Base-by-base conservation (phyloP, 2,888 invertebrate species). In the Amblyjoppa fuscipennis region DNA sequence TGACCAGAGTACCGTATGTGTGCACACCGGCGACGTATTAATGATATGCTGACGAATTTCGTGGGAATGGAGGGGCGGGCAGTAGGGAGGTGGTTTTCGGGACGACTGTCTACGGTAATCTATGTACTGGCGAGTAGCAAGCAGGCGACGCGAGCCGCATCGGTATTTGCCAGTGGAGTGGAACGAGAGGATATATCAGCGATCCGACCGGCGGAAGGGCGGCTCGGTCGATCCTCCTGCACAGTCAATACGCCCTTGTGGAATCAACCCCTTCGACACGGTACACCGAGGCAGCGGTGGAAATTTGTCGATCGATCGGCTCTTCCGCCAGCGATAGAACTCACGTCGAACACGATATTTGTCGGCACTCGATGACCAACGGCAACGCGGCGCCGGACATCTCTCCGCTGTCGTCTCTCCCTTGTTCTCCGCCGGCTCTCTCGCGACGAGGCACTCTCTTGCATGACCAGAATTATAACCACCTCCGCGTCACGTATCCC, bases 1-100 rank as follows among this genome's bases (percentile, higher is more conserved):
- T 64, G 68, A 68, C 56, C 51, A 11, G 28, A 61, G 53, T 69
- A 38, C 34, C 5, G 6, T 45, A 59, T 41, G 25, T 74, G 61
- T 84, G 56, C 9, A 41, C n/a, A 56, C 28, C 66, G 41, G 80
- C 76, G 64, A 49, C 76, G 70, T 69, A 84, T 87, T 83, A 84
- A 87, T 87, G 83, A 84, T 84, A 87, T 84, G 84, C 84, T 77
- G 80, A 84, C 83, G 77, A 84, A 87, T 84, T 87, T 87, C 64
- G 20, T 1, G 56, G 38, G 68, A 45, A 28, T 51, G 20, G 20
- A 3, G 4, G 41, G 20, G 25, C 45, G 41, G 31, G 34, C 51
- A 13, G 41, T 71, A 16, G 59, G 59, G 70, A 45, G 61, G 28
- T 69, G 76, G 45, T 45, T 45, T 45, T 45, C 45, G 68, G 25